phyloP scores from a whole-genome alignment of 1,140 invertebrate species.

The Zaprionus taronus region DNA sequence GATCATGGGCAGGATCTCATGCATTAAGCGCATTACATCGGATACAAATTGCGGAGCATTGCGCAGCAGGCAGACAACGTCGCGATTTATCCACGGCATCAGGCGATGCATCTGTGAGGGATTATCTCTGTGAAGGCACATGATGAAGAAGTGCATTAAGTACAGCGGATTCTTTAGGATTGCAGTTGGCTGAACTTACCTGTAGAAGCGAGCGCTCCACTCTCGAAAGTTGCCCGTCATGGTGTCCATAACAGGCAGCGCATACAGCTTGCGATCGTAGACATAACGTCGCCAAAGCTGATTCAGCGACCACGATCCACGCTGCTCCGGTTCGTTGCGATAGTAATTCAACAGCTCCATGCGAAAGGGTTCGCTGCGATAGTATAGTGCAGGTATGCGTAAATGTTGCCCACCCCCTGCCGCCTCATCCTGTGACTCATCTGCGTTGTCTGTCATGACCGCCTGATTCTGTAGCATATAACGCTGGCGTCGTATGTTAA shows the following conservation, averaged over 20 bases:
- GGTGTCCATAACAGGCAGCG: slow-evolving; percentile 87
- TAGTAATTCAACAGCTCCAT: slow-evolving; percentile 73
- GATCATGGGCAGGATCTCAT: slow-evolving; percentile 88
- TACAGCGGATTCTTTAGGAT: not conserved
- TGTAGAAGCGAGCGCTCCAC: slow-evolving; percentile 90
- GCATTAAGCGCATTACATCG: slow-evolving; percentile 89
- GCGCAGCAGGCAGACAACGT: slow-evolving; percentile 89
- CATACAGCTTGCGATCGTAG: slow-evolving; percentile 92
- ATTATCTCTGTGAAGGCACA: slow-evolving; percentile 87
- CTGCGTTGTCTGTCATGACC: slow-evolving; percentile 58
- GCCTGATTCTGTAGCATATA: slow-evolving; percentile 57
- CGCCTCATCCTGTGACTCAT: slow-evolving; percentile 41
- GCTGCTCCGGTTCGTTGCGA: slow-evolving; percentile 66
- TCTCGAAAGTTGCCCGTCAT: slow-evolving; percentile 89
- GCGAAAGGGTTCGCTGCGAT: slow-evolving; percentile 70
- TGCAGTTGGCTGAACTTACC: slow-evolving; percentile 84
- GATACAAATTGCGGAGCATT: slow-evolving; percentile 88
- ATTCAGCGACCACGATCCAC: slow-evolving; percentile 58
- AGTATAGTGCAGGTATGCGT: slow-evolving; percentile 38
- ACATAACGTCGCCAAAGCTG: slow-evolving; percentile 87
- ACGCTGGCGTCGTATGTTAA: slow-evolving; percentile 56
- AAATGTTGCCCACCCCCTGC: not conserved
- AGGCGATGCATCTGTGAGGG: slow-evolving; percentile 91
- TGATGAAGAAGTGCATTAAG: not conserved
- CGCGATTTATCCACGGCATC: slow-evolving; percentile 94